Evolutionary conservation across 2,888 invertebrate genomes (phyloP), one percentile per base, ranked within the genome.

Genomic region (Dorcus hopei): DNA sequence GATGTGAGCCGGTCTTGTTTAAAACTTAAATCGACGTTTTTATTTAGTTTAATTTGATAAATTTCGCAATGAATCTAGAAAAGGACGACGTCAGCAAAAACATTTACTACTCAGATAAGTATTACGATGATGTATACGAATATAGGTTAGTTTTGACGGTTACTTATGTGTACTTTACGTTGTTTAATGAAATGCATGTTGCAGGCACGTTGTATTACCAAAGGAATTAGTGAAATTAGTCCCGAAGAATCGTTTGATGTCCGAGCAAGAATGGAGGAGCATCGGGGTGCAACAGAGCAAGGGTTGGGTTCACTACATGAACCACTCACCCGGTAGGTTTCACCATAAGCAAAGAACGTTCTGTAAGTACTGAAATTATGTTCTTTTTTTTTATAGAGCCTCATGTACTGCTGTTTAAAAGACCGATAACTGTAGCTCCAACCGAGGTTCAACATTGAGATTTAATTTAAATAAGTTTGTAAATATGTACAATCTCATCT

Each of bases 301-400:
- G 69, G 97, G 97, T 52, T 97, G 97, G 97, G 85, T 94, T 9
- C 97, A 97, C 79, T 97, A 97, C 71, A 96, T 97, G 96, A 90
- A 89, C 65, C 97, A 97, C 78, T 87, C 91, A 71, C 97, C 97
- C 74, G 94, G 93, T 93, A 80, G 72, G 76, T 62, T 55, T 23
- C 43, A 8, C 3, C 41, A 9, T 43, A 49, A 42, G 8, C 19
- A 48, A 47, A 47, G 16, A 16, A 33, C 48, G 42, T 38, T 39
- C 52, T 42, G 40, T 49, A 52, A 48, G 60, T 33, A 40, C 52
- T 57, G 14, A 45, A 51, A 19, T 43, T 47, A 41, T 63, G 69
- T 66, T 59, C 57, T 65, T 71, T 65, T 65, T n/a, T 68, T 70
- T 83, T 83, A 52, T 84, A 90, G 95, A 96, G 75, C 96, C 95